Evolutionary conservation across 1,140 invertebrate genomes (phyloP).

Genomic region (Neuroterus valhalla): DNA sequence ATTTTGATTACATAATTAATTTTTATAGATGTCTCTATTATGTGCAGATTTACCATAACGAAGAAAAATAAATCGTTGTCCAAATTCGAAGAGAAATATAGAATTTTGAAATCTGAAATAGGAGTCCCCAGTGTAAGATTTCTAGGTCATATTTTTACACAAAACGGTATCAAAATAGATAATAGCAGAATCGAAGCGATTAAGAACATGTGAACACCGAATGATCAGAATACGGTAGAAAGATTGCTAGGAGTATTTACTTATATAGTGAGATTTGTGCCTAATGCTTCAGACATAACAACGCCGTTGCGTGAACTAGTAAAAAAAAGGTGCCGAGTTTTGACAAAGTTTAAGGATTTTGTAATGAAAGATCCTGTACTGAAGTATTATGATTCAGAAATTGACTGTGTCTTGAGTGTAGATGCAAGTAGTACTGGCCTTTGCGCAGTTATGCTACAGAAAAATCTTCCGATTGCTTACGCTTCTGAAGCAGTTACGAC

Average conservation of each 20-base stretch:
- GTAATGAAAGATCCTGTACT: slow-evolving; percentile 51
- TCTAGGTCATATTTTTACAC: slow-evolving; percentile 66
- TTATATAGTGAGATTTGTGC: slow-evolving; percentile 56
- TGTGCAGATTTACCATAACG: too few relatives aligned
- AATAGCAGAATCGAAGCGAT: slow-evolving; percentile 58
- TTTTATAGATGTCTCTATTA: too few relatives aligned
- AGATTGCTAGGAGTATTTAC: slow-evolving; percentile 61
- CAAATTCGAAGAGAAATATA: too few relatives aligned
- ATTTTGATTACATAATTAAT: too few relatives aligned
- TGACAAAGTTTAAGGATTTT: slow-evolving; percentile 42
- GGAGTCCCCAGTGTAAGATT: slow-evolving; percentile 57
- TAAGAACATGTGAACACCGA: slow-evolving; percentile 50
- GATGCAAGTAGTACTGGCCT: slow-evolving; percentile 62
- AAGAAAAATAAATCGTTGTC: too few relatives aligned
- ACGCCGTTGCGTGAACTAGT: slow-evolving; percentile 44
- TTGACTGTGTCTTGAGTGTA: slow-evolving; percentile 50
- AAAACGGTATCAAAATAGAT: slow-evolving; percentile 65
- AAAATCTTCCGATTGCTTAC: slow-evolving; percentile 56
- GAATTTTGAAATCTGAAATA: slow-evolving; percentile 65
- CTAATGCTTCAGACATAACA: slow-evolving; percentile 42
- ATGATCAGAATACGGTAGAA: slow-evolving; percentile 50
- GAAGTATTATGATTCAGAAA: slow-evolving; percentile 52
- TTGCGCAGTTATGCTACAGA: slow-evolving; percentile 58
- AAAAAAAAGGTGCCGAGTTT: slow-evolving; percentile 43
- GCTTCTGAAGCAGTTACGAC: slow-evolving; percentile 57